Conservation (phyloP, 2,888 invertebrate genomes). For the Cheilosia pagana region DNA sequence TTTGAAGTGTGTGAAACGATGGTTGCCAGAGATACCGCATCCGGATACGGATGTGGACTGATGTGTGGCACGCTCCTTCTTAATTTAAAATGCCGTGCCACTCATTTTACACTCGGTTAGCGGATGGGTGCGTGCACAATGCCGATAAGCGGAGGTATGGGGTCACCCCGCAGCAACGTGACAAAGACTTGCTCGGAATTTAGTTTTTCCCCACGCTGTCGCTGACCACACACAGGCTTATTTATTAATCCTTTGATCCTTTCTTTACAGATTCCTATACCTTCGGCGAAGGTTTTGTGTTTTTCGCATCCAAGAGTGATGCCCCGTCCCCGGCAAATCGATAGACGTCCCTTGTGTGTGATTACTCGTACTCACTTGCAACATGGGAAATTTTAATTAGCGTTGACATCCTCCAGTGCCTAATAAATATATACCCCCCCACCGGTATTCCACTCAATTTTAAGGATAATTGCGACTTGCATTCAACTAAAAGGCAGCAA, state of each 20-base stretch:
- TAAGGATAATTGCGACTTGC: conserved; percentile 72
- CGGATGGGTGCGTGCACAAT: conserved; percentile 47
- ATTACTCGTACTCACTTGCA: conserved; percentile 29
- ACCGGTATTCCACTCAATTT: conserved; percentile 68
- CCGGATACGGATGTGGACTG: conserved; percentile 69
- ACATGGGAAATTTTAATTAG: conserved; percentile 71
- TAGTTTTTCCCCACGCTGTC: background rate
- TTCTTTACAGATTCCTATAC: background rate
- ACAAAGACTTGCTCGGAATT: background rate
- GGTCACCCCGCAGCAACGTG: background rate
- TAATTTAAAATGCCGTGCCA: conserved; percentile 65
- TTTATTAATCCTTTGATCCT: conserved; percentile 22
- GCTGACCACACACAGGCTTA: background rate
- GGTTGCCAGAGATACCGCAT: conserved; percentile 51
- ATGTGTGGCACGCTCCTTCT: conserved; percentile 71
- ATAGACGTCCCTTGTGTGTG: conserved; percentile 28
- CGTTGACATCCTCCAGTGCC: conserved; percentile 65
- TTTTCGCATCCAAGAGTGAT: background rate
- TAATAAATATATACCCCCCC: conserved; percentile 60
- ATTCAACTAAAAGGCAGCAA: conserved; percentile 73
- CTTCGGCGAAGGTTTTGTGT: background rate
- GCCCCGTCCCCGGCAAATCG: background rate
- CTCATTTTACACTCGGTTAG: conserved; percentile 58
- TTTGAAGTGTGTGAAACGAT: conserved; percentile 71
- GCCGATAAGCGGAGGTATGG: conserved; percentile 22